Evolutionary conservation across 1,140 invertebrate genomes (phyloP).

Genomic region (Camponotus pennsylvanicus): DNA sequence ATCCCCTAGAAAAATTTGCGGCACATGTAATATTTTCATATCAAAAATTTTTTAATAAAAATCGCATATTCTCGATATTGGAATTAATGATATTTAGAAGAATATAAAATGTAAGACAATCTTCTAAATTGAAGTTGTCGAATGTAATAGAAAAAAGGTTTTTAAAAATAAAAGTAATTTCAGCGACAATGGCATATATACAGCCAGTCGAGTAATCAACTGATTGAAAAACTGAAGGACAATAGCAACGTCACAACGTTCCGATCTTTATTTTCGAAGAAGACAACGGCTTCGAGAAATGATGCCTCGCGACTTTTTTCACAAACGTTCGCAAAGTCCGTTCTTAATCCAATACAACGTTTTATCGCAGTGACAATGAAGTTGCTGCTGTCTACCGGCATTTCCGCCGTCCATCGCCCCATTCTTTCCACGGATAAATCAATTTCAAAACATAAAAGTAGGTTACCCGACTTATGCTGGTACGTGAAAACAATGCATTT

Average conservation of each 20-base stretch:
- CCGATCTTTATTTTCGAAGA: constrained; percentile 38
- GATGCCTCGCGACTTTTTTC: constrained; percentile 32
- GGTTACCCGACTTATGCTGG: constrained; percentile 7
- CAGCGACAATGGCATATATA: neutral
- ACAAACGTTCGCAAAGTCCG: constrained; percentile 14
- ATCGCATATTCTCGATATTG: neutral
- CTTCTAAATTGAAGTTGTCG: constrained; percentile 7
- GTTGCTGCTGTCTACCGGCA: constrained; percentile 24
- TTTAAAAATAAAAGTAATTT: constrained; percentile 51
- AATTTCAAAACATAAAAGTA: constrained; percentile 58
- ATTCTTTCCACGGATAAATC: constrained; percentile 14
- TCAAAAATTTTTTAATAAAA: neutral
- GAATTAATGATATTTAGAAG: neutral
- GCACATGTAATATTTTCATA: neutral
- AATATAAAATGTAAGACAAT: neutral
- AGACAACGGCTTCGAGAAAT: constrained; percentile 7
- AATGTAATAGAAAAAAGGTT: constrained; percentile 16
- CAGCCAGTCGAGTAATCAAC: constrained; percentile 8
- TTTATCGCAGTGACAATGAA: constrained; percentile 52
- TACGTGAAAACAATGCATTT: constrained; percentile 52
- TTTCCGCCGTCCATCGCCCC: constrained; percentile 1
- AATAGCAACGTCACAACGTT: constrained; percentile 34
- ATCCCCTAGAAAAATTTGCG: neutral
- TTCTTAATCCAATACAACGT: constrained; percentile 44
- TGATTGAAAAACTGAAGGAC: constrained; percentile 50